Evolutionary conservation across 2,113 vertebrate genomes (phyloP), one percentile per base, ranked within the genome.

Genomic region (Leiothrix lutea): DNA sequence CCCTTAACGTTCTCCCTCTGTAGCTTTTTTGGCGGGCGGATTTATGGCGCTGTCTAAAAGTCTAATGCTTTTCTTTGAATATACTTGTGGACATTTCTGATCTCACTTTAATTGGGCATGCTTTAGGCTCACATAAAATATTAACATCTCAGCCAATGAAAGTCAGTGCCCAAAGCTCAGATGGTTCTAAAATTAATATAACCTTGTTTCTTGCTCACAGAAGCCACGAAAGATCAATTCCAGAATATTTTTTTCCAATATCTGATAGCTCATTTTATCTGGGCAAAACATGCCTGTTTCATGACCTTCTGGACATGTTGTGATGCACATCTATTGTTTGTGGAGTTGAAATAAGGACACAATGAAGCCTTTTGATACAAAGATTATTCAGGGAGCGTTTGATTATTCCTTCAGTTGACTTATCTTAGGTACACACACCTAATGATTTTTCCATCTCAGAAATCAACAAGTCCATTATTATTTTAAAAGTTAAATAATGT

Each of bases 101-200:
- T 96, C 95, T 96, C 88, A 35, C 89, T 97, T 96, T 97, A 97
- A 97, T 96, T 97, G 96, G 96, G 85, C 92, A 92, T 94, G 95
- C 96, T 97, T 97, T 97, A 97, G 96, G 97, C 97, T 96, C 95
- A 86, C 91, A 97, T 97, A 94, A 97, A 97, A 97, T 97, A 97
- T 97, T 97, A 97, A 97, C 87, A 93, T 91, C 95, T 85, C 24
- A 88, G 94, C 96, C 97, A 97, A 95, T 88, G 95, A 96, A 96
- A 97, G 94, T 64, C 92, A 93, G 87, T 3, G 87, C 97, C 97
- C 95, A 96, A 93, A 97, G 96, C 95, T 97, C 94, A 89, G 80
- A 94, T 44, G 78, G 65, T 90, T 95, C 94, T 96, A 90, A 96
- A 95, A 96, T 97, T 96, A 96, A 96, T 97, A 94, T 69, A 95